Evolutionary conservation across 2,888 invertebrate genomes (phyloP), one percentile per base, ranked within the genome.

Genomic region (Tholera decimalis): DNA sequence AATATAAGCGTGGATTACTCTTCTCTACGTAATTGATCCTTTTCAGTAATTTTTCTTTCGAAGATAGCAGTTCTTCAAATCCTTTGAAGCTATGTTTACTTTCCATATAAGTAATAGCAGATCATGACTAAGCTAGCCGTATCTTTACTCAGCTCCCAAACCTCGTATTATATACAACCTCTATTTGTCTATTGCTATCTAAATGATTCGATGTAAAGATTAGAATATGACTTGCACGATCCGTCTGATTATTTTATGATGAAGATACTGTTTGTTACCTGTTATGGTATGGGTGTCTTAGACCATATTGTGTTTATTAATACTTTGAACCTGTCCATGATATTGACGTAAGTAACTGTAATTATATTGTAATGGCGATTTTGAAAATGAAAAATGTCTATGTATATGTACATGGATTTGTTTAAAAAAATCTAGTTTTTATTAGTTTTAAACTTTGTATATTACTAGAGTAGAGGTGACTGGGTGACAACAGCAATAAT

Each of bases 171-270:
- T 61, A 59, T 54, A n/a, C n/a, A 79, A 76, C 72, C 67, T 73
- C 64, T 80, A 77, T 80, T 80, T 80, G 78, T 75, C 78, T 72
- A 71, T 77, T 60, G 56, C 51, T 51, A 60, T 56, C 67, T 65
- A 69, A 70, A 76, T 65, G 81, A 80, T 79, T 71, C 53, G 60
- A 70, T 69, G 58, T 56, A 66, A 18, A 79, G 81, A 80, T 79
- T 79, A 76, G 68, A 75, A 73, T 79, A 70, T 80, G 81, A 81
- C 80, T 81, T 77, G 80, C 80, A 81, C 77, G 81, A 80, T 80
- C 60, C 44, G 28, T 24, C 66, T 67, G 80, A 80, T 80, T 77
- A 79, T 77, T 80, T 77, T 71, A 69, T 62, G 77, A 79, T 79
- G 79, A 65, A 69, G 79, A 75, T 80, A 75, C 60, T 46, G 56